Evolutionary conservation across 2,113 vertebrate genomes (phyloP).

Genomic region (Scortum barcoo): DNA sequence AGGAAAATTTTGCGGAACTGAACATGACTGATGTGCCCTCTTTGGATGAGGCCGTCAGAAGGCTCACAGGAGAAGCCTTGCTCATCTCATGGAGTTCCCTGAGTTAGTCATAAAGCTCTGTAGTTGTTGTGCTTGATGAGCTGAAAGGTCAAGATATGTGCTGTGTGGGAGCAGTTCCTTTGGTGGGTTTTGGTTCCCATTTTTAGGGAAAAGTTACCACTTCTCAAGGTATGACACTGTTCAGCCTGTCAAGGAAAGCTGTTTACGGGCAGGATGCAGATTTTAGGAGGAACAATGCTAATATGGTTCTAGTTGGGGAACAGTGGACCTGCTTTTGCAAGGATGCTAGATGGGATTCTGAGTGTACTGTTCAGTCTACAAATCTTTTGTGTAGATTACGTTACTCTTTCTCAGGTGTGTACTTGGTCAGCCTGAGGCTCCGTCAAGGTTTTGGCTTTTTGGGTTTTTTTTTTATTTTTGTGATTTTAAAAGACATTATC

Average conservation of each 20-base stretch:
- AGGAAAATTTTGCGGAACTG: conserved; percentile 12
- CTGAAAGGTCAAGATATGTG: neutral
- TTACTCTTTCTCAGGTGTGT: neutral
- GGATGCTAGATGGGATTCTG: neutral
- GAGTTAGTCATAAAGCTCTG: neutral
- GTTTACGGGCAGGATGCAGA: neutral
- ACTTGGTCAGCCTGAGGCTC: neutral
- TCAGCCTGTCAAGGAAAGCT: neutral
- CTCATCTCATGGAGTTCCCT: neutral
- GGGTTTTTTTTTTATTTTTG: neutral
- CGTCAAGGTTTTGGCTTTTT: neutral
- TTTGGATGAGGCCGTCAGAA: neutral
- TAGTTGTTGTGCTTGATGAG: neutral
- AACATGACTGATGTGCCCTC: neutral
- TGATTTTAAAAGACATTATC: neutral
- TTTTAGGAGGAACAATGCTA: neutral
- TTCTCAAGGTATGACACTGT: neutral
- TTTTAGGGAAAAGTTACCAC: neutral
- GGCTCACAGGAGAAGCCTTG: neutral
- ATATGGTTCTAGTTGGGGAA: neutral
- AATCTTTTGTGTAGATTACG: too few species aligned
- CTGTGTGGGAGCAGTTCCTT: neutral
- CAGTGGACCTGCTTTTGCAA: neutral
- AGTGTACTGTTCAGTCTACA: neutral
- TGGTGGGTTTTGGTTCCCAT: neutral